Base-by-base conservation (phyloP, 1,140 invertebrate species). In the Uloborus diversus region DNA sequence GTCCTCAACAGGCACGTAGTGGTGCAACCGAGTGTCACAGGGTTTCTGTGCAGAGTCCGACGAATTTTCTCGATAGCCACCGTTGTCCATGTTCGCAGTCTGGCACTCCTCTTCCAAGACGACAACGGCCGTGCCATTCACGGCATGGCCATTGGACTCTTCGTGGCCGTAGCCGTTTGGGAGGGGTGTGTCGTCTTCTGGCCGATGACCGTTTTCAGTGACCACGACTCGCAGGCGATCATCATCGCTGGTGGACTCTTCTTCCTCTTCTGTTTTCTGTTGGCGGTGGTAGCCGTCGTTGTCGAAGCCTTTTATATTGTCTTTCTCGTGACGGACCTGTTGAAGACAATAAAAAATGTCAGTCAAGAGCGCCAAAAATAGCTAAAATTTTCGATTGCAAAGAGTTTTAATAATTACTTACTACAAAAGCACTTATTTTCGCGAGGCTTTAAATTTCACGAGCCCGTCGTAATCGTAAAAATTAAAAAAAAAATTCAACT, bases 241-340 rank as follows among this genome's bases (percentile, higher is more conserved):
- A 35, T 75, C 71, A 28, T 64, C 57, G 27, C 20, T 75, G 13
- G 57, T 17, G 14, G 71, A 59, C 35, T 62, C 57, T 25, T 75
- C 71, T 33, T 62, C 59, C 14, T 62, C 59, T 7, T 47, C 71
- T 32, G 59, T 28, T 33, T 37, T 56, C 9, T 62, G 20, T 17
- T 23, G 14, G 9, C 30, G 57, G 33, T 75, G 73, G 62, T 37
- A 78, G 32, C 73, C 49, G 17, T 66, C 49, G 47, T 78, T 78
- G 49, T 78, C 73, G 73, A 65, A 66, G 17, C 73, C 73, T 35
- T 78, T 78, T 3, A 30, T 32, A 17, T 27, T 78, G 20, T 65
- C 73, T 78, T 78, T 78, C 47, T 78, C 73, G 14, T 51, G 47
- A 56, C 62, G 73, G 59, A 65, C 73, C 62, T 65, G 32, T 2